Percentiles rank a stretch among this genome's conserved stretches.
phyloP scores from a whole-genome alignment of 2,797 vertebrate species.

The Manis crassicaudata region DNA sequence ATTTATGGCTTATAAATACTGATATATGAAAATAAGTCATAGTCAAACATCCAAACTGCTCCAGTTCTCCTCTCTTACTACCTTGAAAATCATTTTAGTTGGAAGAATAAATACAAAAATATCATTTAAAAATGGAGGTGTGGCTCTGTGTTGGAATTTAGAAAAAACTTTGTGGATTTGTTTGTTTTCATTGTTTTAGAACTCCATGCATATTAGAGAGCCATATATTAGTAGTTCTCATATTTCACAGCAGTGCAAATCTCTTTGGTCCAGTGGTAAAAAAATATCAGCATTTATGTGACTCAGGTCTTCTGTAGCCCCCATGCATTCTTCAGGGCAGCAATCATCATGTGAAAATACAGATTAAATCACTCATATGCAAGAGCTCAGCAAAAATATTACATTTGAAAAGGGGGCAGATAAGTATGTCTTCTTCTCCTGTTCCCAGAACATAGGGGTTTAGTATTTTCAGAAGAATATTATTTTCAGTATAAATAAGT shows the following conservation, averaged over 20 bases:
- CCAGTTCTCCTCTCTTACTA: not conserved
- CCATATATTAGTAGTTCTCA: not conserved
- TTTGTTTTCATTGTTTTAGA: not conserved
- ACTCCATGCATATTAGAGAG: not conserved
- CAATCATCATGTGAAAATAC: not conserved
- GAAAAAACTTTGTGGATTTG: not conserved
- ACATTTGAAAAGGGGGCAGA: constrained; percentile 13
- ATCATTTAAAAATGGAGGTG: not conserved
- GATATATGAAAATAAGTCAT: not conserved
- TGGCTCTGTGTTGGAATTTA: not conserved
- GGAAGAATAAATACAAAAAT: not conserved
- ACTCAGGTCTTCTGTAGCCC: not conserved
- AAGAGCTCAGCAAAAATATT: constrained; percentile 31
- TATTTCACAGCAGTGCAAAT: not conserved
- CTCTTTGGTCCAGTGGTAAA: not conserved
- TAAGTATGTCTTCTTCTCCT: not conserved
- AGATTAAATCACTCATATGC: constrained; percentile 45
- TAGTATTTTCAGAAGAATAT: constrained; percentile 61
- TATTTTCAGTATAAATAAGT: constrained; percentile 11
- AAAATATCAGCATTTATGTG: constrained; percentile 37
- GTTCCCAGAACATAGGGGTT: not conserved
- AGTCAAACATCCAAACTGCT: not conserved
- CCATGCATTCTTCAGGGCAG: not conserved
- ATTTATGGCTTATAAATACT: not conserved
- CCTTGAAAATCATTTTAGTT: not conserved